A percentile compares a stretch with the other conserved stretches of the same genome.
These are phyloP conservation scores for Aselliscus stoliczkanus DNA, from an alignment of 2,797 vertebrate genomes.

Conservation along the genomic window DNA sequence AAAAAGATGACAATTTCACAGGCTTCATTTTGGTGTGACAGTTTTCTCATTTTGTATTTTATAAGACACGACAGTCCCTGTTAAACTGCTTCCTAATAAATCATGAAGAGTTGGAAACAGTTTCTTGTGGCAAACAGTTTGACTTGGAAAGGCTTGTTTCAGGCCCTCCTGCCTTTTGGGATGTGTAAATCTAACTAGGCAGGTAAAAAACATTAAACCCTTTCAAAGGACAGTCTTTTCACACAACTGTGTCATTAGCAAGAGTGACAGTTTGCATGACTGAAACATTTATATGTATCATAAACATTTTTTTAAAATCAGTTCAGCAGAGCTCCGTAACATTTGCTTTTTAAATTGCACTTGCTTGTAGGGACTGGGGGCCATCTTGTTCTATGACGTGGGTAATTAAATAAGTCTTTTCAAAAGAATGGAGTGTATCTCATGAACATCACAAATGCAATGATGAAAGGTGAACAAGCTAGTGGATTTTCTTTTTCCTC, in stretches of 20 bases:
- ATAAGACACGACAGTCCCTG: constrained; percentile 70
- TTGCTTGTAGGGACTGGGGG: constrained; percentile 62
- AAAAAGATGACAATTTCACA: constrained; percentile 75
- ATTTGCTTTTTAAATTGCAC: constrained; percentile 71
- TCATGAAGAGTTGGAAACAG: constrained; percentile 74
- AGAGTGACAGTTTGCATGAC: constrained; percentile 81
- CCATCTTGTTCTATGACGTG: constrained; percentile 42
- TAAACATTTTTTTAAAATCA: constrained; percentile 70
- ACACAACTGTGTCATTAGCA: constrained; percentile 82
- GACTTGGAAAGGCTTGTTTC: constrained; percentile 76
- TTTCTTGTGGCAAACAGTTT: constrained; percentile 78
- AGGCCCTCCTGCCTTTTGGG: constrained; percentile 63
- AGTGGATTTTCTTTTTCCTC: not conserved
- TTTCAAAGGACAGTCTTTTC: constrained; percentile 80
- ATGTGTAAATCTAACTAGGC: constrained; percentile 77
- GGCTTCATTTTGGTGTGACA: constrained; percentile 70
- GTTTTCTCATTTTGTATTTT: constrained; percentile 78
- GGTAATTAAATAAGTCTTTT: constrained; percentile 61
- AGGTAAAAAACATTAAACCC: constrained; percentile 76
- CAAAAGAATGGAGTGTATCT: constrained; percentile 52
- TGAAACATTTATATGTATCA: constrained; percentile 76
- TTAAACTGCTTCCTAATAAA: constrained; percentile 81
- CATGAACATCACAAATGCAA: constrained; percentile 48
- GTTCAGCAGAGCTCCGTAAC: constrained; percentile 72
- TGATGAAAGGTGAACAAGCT: constrained; percentile 61